Conservation (phyloP, 2,113 vertebrate species). For the Clarias magur region DNA sequence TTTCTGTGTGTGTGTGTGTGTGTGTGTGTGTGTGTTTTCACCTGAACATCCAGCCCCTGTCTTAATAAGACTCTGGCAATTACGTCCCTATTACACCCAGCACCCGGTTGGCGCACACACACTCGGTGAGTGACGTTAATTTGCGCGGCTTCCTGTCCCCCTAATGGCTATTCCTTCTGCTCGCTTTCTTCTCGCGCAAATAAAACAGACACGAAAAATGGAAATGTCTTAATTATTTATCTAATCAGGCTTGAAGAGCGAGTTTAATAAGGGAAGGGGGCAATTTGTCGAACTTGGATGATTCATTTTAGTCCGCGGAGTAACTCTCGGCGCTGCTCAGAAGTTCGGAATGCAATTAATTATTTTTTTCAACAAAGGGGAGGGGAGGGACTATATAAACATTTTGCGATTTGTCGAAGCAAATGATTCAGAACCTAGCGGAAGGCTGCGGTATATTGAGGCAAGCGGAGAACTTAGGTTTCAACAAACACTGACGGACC, state of each 20-base stretch:
- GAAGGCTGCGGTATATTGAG: too few species aligned
- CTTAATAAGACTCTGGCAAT: conserved; percentile 50
- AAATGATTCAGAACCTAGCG: background rate
- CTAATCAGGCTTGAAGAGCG: conserved; percentile 58
- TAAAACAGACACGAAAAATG: conserved; percentile 56
- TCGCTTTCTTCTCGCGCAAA: conserved; percentile 59
- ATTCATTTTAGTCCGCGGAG: conserved; percentile 44
- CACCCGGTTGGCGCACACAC: conserved; percentile 23
- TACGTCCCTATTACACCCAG: conserved; percentile 35
- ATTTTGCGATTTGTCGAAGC: background rate
- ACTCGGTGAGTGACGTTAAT: conserved; percentile 79
- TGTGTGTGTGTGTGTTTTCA: conserved; percentile 51
- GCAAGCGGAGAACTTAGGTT: too few species aligned
- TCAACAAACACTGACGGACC: too few species aligned
- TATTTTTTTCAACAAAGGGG: background rate
- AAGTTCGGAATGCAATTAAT: conserved; percentile 19
- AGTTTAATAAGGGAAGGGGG: conserved; percentile 49
- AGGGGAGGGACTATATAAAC: conserved; percentile 12
- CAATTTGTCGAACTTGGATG: conserved; percentile 51
- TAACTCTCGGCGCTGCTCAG: conserved; percentile 13
- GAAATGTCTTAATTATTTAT: conserved; percentile 59
- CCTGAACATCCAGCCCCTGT: conserved; percentile 41
- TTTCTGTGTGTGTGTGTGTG: conserved; percentile 34
- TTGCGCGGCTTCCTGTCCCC: conserved; percentile 77
- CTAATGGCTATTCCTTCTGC: conserved; percentile 67